Evolutionary conservation across 2,113 vertebrate genomes (phyloP).

Genomic region (Hydrolagus affinis): DNA sequence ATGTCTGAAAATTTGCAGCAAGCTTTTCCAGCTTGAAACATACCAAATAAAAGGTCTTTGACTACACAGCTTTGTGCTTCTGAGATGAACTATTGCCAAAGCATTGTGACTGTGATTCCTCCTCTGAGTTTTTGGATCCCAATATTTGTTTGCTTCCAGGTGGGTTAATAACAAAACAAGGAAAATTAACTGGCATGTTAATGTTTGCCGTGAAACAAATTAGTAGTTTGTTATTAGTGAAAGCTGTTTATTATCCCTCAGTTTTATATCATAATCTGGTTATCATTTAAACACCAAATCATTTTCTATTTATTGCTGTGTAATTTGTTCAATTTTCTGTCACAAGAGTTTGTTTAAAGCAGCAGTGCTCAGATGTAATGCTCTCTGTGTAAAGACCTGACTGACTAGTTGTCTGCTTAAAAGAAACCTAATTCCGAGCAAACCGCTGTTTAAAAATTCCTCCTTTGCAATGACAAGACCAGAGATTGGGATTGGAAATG

Average conservation of each 20-base stretch:
- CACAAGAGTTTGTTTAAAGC: background rate
- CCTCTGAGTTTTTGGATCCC: background rate
- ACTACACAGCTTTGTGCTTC: background rate
- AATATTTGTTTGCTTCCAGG: background rate
- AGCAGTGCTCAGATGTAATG: background rate
- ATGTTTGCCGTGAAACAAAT: background rate
- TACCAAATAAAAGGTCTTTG: conserved; percentile 1
- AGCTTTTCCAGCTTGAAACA: background rate
- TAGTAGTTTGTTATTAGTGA: background rate
- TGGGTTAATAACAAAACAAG: background rate
- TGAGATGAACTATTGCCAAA: background rate
- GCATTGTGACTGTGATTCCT: background rate
- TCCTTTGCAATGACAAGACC: background rate
- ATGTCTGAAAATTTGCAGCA: background rate
- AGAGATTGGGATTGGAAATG: background rate
- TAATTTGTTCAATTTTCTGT: conserved; percentile 1
- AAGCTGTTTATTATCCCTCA: background rate
- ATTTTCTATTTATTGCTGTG: background rate
- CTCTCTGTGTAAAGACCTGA: background rate
- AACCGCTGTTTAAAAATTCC: background rate
- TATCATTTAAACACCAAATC: background rate
- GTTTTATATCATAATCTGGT: background rate
- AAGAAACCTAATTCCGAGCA: background rate
- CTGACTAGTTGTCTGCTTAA: background rate
- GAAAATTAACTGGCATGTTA: background rate